Conservation (phyloP, 2,797 vertebrate species). For the Poecilia picta region DNA sequence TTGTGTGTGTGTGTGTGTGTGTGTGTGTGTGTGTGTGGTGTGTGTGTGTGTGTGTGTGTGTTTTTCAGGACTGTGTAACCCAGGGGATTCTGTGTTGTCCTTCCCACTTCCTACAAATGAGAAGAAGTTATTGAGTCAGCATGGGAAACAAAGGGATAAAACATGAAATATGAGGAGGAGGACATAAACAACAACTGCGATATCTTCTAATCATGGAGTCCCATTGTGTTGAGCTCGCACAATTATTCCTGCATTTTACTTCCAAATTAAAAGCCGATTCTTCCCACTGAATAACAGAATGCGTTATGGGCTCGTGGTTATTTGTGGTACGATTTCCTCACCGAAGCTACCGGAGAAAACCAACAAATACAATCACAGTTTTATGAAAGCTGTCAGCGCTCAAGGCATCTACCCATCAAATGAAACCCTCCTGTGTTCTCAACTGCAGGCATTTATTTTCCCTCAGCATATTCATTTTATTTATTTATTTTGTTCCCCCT, state of each 20-base stretch:
- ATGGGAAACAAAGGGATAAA: conserved; percentile 46
- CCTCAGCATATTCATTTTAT: conserved; percentile 18
- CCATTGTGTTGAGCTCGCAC: conserved; percentile 51
- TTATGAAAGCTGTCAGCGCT: conserved; percentile 68
- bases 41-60: conserved; percentile 7
- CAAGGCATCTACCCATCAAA: conserved; percentile 62
- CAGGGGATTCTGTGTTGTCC: conserved; percentile 55
- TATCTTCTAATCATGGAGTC: conserved; percentile 47
- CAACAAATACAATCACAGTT: conserved; percentile 65
- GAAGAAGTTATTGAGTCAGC: conserved; percentile 66
- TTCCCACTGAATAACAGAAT: conserved; percentile 5
- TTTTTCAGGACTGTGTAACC: conserved; percentile 39
- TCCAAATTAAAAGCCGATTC: conserved; percentile 1
- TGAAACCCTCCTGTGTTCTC: conserved; percentile 51
- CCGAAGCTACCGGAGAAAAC: conserved; percentile 55
- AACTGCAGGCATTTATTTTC: conserved; percentile 63
- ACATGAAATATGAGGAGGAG: conserved; percentile 37
- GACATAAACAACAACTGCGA: conserved; percentile 49
- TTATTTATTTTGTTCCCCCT: conserved; percentile 2
- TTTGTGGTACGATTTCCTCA: conserved; percentile 35
- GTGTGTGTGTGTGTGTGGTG: neutral
- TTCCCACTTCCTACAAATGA: conserved; percentile 59
- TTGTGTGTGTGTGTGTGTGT: conserved; percentile 30
- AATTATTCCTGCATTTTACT: conserved; percentile 53
- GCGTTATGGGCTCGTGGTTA: conserved; percentile 29